Percentiles rank a stretch among this genome's conserved stretches.
Evolutionary conservation across 2,113 vertebrate genomes (phyloP).

Genomic region (Alligator mississippiensis): DNA sequence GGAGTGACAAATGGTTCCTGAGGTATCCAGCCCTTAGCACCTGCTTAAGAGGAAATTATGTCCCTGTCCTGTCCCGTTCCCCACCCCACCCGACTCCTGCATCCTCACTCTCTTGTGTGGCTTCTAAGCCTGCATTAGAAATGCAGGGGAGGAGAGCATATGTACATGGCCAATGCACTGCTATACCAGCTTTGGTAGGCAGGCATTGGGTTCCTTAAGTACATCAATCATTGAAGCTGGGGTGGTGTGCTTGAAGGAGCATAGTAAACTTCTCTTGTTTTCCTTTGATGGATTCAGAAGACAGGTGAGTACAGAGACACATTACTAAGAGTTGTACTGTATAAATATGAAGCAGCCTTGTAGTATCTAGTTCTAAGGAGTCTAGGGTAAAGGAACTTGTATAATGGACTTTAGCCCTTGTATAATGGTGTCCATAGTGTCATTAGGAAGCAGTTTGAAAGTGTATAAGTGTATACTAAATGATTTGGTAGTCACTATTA

Average conservation of each 20-base stretch:
- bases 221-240: neutral
- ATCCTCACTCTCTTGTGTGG: neutral
- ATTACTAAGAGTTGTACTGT: too few relatives aligned
- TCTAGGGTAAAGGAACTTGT: neutral
- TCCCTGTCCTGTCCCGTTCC: neutral
- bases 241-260: neutral
- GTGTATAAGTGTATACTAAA: neutral
- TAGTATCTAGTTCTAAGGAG: neutral
- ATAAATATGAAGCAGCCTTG: too few relatives aligned
- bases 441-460: too few relatives aligned
- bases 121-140: neutral
- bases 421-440: fast-evolving
- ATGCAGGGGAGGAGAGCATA: fast-evolving
- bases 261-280: neutral
- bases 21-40: neutral
- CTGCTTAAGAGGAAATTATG: neutral
- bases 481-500: neutral
- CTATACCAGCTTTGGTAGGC: neutral
- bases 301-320: neutral
- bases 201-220: neutral
- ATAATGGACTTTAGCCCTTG: neutral
- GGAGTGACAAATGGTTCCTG: neutral
- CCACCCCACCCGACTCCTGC: too few relatives aligned
- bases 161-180: neutral
- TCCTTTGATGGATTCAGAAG: neutral